Conservation (phyloP, 2,888 invertebrate genomes). For the Rhimphoctona megacephalus region DNA sequence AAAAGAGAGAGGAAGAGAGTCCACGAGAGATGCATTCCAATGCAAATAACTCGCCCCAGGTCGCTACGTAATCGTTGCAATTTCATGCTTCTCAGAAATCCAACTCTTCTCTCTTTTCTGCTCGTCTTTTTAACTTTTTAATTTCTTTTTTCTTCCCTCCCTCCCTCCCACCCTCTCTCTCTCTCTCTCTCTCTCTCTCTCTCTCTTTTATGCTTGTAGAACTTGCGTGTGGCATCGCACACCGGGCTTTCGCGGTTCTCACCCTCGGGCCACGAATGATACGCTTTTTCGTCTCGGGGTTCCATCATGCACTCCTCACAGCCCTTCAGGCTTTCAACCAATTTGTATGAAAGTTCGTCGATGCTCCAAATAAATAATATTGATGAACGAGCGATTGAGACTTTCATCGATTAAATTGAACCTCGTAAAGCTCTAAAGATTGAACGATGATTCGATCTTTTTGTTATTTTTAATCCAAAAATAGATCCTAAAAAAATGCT, state of each 20-base stretch:
- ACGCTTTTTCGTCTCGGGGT: conserved; percentile 46
- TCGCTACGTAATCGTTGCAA: conserved; percentile 82
- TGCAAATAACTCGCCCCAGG: conserved; percentile 82
- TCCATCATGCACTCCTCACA: conserved; percentile 33
- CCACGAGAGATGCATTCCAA: conserved; percentile 80
- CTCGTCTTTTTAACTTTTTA: conserved; percentile 42
- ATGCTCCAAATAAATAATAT: conserved; percentile 40
- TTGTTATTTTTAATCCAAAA: not conserved
- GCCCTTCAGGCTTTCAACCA: not conserved
- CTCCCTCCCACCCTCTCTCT: conserved; percentile 19
- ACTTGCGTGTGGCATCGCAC: conserved; percentile 53
- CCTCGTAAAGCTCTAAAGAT: not conserved
- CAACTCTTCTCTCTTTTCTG: conserved; percentile 69
- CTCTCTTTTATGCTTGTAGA: conserved; percentile 30
- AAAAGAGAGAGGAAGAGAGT: conserved; percentile 22
- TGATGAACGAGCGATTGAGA: conserved; percentile 39
- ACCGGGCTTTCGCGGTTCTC: conserved; percentile 58
- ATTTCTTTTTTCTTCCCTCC: conserved; percentile 15
- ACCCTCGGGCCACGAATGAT: conserved; percentile 51
- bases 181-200: conserved; percentile 39
- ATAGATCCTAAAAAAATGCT: not conserved
- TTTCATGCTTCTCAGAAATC: conserved; percentile 84
- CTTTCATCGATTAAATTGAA: conserved; percentile 28
- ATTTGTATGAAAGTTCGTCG: conserved; percentile 39
- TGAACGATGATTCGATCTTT: not conserved